Base-by-base conservation (phyloP, 1,140 invertebrate genomes). In the Drosophila kikkawai region DNA sequence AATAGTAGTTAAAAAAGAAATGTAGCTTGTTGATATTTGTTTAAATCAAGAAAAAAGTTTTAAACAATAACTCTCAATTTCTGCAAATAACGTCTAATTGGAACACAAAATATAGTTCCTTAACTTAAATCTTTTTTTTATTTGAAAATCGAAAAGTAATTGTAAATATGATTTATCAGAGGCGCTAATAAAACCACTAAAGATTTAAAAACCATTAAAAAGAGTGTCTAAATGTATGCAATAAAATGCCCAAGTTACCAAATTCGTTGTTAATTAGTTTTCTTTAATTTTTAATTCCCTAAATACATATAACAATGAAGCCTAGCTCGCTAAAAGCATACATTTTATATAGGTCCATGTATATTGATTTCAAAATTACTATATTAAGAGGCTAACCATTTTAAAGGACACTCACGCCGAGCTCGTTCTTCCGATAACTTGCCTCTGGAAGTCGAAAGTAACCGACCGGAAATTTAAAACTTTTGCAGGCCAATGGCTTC, bases 401-500 rank as follows among this genome's bases (percentile, higher is more conserved):
- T 26, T 44, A 36, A 26, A 44, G 53, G 53, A 55, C 13, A 37
- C 26, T 7, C 13, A 7, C 5, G 26, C 3, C 37, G 4, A 12
- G 15, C 2, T n/a, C 9, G 15, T 57, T 26, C 4, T 7, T 19
- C 7, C n/a, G 15, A 58, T 44, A 13, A 59, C 37, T 59, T 61
- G 32, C 17, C 59, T n/a, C 29, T 34, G 7, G 1, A 36, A 45
- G 64, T 45, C n/a, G 29, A 34, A 66, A 44, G 63, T 44, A 66
- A 66, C 19, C 32, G 57, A 44, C 63, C 63, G 63, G 63, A 66
- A 65, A 63, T 63, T 26, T 32, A 44, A 66, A 66, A 63, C 63
- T 63, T 66, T 63, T 44, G 63, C 57, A 63, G 56, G 63, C 39
- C 56, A 65, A 65, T 65, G 63, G 56, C 63, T 65, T 65, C 56